Base-by-base conservation (phyloP, 2,113 vertebrate genomes). In the Cololabis saira region DNA sequence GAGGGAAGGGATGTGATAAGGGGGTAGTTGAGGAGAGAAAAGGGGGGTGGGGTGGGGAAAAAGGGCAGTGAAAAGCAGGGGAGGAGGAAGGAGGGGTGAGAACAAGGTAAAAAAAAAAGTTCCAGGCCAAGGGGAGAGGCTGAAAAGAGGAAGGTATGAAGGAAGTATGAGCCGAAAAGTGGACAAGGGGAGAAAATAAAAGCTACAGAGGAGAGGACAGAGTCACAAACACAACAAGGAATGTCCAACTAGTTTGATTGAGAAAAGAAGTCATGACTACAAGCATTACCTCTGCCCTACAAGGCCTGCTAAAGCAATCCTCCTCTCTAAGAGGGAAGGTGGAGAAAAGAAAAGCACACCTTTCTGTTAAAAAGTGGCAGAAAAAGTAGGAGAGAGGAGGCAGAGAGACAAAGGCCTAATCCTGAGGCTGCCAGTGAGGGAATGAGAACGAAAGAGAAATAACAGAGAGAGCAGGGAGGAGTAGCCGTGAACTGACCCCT, bases 401-500 rank as follows among this genome's bases (percentile, higher is more conserved):
- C 14, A 48, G 19, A 80, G 67, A 83, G 55, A 88, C 80, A 88
- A 83, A 86, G 82, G 83, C 76, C 86, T 78, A 44, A 87, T 85
- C 78, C 84, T 67, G 65, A 84, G 69, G 74, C 87, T 68, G 69
- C 82, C 72, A 84, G 59, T 80, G 83, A 91, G 86, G 82, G 86
- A 90, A 87, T 87, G 87, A 88, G 83, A 85, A 67, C 53, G 59
- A 86, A 77, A 83, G 87, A 86, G 88, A 85, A 79, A 83, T 80
- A 82, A 80, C 63, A 78, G 78, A 27, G 65, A 45, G 76, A 63
- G 74, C 64, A 87, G 85, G 87, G 87, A 86, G 87, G 89, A 84
- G 89, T 86, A 87, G 82, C 75, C 67, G 71, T 84, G 80, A 80
- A 53, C 67, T 91, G 84, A 83, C 91, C 88, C 91, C 91, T 91